These are phyloP conservation scores for Corvus moneduloides DNA, from an alignment of 2,113 vertebrate species.

Conservation along the genomic window DNA sequence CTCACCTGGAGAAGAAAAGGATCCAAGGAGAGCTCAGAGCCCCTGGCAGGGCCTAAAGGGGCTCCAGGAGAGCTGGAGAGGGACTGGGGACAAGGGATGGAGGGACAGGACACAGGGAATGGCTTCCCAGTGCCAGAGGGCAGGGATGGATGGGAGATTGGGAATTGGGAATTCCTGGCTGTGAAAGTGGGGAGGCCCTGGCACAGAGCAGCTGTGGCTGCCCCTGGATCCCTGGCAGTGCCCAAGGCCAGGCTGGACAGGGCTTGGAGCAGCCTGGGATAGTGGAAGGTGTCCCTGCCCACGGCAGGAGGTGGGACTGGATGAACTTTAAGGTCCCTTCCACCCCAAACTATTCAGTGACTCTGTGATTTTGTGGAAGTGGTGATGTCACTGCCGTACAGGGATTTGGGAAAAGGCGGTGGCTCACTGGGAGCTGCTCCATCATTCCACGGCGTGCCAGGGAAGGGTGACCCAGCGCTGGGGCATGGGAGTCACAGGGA, in stretches of 20 bases:
- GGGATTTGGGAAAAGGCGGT: fast-evolving
- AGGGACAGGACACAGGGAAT: not conserved
- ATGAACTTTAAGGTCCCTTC: fast-evolving
- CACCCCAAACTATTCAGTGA: not conserved
- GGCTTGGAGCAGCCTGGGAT: fast-evolving
- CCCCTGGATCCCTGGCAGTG: not conserved
- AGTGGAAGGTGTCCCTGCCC: not conserved
- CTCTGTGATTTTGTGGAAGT: not conserved
- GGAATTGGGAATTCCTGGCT: not conserved
- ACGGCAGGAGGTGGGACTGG: fast-evolving
- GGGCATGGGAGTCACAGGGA: not conserved
- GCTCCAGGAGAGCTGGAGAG: not conserved
- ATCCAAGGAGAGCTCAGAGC: not conserved
- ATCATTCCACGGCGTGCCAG: fast-evolving
- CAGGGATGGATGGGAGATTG: not conserved
- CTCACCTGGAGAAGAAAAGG: not conserved
- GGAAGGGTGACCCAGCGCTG: not conserved
- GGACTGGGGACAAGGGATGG: not conserved
- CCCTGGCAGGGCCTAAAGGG: not conserved
- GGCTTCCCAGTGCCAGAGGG: not conserved
- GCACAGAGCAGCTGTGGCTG: not conserved
- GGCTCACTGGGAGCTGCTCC: not conserved
- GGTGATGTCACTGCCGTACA: fast-evolving
- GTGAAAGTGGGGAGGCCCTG: fast-evolving
- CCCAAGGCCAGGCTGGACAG: fast-evolving